These are phyloP conservation scores for Macrobrachium nipponense DNA, from an alignment of 1,140 invertebrate species.

Conservation along the genomic window DNA sequence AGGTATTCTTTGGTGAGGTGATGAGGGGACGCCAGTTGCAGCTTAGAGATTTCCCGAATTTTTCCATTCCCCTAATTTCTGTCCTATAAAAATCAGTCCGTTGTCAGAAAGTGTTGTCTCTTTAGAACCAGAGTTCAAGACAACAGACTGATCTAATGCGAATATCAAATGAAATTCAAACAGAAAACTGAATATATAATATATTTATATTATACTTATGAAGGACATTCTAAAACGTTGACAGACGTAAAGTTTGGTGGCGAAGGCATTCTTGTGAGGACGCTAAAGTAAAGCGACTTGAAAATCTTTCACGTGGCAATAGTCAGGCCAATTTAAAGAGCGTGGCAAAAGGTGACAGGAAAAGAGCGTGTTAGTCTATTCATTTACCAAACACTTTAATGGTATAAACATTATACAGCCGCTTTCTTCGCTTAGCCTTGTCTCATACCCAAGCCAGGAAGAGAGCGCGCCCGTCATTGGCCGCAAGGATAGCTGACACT, in stretches of 20 bases:
- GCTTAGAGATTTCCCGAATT: too few species aligned
- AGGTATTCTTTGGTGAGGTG: too few species aligned
- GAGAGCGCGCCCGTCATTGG: slow-evolving; percentile 40
- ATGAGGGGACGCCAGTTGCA: too few species aligned
- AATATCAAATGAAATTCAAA: too few species aligned
- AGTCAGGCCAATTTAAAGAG: slow-evolving; percentile 56
- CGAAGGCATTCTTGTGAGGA: too few species aligned
- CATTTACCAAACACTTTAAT: slow-evolving; percentile 62
- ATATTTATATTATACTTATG: too few species aligned
- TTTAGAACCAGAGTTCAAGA: not conserved
- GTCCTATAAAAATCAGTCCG: too few species aligned
- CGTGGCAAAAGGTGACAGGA: slow-evolving; percentile 58
- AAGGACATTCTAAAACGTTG: too few species aligned
- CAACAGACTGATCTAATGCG: too few species aligned
- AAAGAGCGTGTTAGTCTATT: slow-evolving; percentile 60
- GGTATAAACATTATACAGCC: slow-evolving; percentile 61
- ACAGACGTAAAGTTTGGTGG: too few species aligned
- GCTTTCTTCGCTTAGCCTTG: slow-evolving; percentile 49
- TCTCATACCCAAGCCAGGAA: slow-evolving; percentile 45
- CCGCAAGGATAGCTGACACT: not conserved
- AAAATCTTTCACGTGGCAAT: slow-evolving; percentile 32
- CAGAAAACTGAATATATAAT: too few species aligned
- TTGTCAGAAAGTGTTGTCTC: not conserved
- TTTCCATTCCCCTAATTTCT: too few species aligned
- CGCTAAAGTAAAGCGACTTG: not conserved